These are phyloP conservation scores for Drosophila baimaii DNA, from an alignment of 1,140 invertebrate genomes.

Conservation along the genomic window DNA sequence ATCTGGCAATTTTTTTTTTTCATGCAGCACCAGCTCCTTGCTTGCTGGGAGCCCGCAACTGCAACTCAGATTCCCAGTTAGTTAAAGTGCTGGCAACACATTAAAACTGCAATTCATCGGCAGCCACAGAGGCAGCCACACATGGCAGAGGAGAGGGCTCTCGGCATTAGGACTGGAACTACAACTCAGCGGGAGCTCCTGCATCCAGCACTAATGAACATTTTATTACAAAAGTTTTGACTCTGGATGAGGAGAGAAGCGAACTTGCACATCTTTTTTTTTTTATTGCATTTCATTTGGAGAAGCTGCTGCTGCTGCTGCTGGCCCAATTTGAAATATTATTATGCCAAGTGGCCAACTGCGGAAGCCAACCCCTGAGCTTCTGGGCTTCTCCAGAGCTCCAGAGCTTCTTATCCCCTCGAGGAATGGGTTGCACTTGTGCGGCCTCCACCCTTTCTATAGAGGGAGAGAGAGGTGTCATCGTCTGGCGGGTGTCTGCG, in stretches of 20 bases:
- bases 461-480: background rate
- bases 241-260: slow-evolving; percentile 41
- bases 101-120: slow-evolving; percentile 80
- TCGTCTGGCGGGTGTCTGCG: slow-evolving; percentile 58
- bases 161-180: slow-evolving; percentile 22
- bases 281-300: slow-evolving; percentile 69
- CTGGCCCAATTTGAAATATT: slow-evolving; percentile 75
- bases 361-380: slow-evolving; percentile 17
- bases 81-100: slow-evolving; percentile 81
- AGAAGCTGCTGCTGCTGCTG: slow-evolving; percentile 6
- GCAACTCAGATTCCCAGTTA: slow-evolving; percentile 61
- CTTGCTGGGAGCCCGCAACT: slow-evolving; percentile 14
- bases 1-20: slow-evolving; percentile 54
- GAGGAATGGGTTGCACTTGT: slow-evolving; percentile 55
- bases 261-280: slow-evolving; percentile 53
- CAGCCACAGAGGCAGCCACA: slow-evolving; percentile 62
- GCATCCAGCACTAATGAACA: slow-evolving; percentile 75
- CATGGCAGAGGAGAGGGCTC: slow-evolving; percentile 17
- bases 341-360: slow-evolving; percentile 55
- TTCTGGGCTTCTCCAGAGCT: slow-evolving; percentile 14
- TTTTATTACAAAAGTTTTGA: slow-evolving; percentile 78
- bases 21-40: slow-evolving; percentile 2
- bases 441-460: slow-evolving; percentile 19
- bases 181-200: slow-evolving; percentile 68
- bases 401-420: slow-evolving; percentile 36